phyloP scores from a whole-genome alignment of 2,888 invertebrate species.

The Plebejus anna region DNA sequence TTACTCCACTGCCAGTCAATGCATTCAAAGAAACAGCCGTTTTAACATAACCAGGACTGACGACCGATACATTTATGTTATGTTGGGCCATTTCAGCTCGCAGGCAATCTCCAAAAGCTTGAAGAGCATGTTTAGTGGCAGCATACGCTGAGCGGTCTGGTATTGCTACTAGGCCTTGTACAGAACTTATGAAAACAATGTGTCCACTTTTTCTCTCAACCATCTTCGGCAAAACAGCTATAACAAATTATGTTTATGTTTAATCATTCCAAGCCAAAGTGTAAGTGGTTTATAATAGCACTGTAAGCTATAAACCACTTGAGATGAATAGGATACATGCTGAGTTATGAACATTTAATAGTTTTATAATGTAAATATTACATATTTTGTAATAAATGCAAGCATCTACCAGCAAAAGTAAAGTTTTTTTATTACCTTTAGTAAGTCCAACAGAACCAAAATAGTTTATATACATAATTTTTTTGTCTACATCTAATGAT shows the following conservation, averaged over 20 bases:
- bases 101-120: constrained; percentile 95
- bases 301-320: background rate
- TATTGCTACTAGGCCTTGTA: constrained; percentile 95
- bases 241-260: constrained; percentile 44
- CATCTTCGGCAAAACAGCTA: constrained; percentile 92
- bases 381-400: background rate
- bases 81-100: constrained; percentile 90
- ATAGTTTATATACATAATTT: constrained; percentile 96
- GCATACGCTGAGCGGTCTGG: constrained; percentile 94
- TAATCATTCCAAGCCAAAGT: background rate
- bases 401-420: background rate
- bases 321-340: background rate
- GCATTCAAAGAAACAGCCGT: constrained; percentile 97
- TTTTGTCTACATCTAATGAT: constrained; percentile 88
- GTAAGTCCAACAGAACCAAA: constrained; percentile 95
- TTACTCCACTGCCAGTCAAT: constrained; percentile 87
- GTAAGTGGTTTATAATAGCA: background rate
- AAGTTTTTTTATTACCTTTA: constrained; percentile 82
- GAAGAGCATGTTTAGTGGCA: constrained; percentile 96
- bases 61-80: constrained; percentile 90
- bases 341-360: background rate
- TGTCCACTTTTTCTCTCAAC: constrained; percentile 86
- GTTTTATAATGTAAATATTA: background rate
- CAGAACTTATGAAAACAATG: constrained; percentile 93
- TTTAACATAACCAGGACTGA: constrained; percentile 93